These are phyloP conservation scores for Cantharis rufa DNA, from an alignment of 2,888 invertebrate genomes.

Conservation along the genomic window DNA sequence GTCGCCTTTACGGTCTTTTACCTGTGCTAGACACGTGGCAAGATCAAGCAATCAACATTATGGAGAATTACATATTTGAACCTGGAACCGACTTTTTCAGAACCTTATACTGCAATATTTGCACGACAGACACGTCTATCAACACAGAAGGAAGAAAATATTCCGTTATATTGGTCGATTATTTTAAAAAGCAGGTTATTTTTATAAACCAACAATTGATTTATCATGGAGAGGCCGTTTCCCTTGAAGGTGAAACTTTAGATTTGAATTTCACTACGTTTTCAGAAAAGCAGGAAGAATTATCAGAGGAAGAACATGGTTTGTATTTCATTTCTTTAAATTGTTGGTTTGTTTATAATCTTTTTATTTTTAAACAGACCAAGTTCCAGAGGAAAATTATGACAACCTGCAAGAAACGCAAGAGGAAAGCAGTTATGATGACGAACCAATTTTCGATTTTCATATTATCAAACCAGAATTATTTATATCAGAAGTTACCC, in stretches of 20 bases:
- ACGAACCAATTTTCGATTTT: neutral
- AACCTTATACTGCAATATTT: constrained; percentile 56
- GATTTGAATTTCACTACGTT: constrained; percentile 21
- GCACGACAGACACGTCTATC: constrained; percentile 35
- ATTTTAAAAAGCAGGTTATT: constrained; percentile 52
- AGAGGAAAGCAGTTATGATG: neutral
- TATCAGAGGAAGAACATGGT: neutral
- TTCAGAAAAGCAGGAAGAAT: neutral
- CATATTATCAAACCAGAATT: neutral
- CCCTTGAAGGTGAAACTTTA: constrained; percentile 31
- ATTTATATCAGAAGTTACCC: neutral
- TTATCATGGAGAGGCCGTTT: constrained; percentile 57
- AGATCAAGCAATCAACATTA: constrained; percentile 59
- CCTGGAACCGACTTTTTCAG: constrained; percentile 53
- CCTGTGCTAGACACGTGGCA: constrained; percentile 59
- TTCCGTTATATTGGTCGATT: constrained; percentile 59
- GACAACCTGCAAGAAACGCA: neutral
- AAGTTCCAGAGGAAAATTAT: neutral
- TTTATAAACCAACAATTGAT: constrained; percentile 59
- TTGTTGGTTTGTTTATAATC: neutral
- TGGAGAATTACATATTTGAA: constrained; percentile 58
- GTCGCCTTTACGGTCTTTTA: constrained; percentile 60
- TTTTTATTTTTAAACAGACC: neutral
- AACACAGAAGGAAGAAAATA: constrained; percentile 58
- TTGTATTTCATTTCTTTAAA: neutral